A percentile compares a stretch with the other conserved stretches of the same genome.
Conservation (phyloP, 2,797 vertebrate species). For the Protonibea diacanthus region DNA sequence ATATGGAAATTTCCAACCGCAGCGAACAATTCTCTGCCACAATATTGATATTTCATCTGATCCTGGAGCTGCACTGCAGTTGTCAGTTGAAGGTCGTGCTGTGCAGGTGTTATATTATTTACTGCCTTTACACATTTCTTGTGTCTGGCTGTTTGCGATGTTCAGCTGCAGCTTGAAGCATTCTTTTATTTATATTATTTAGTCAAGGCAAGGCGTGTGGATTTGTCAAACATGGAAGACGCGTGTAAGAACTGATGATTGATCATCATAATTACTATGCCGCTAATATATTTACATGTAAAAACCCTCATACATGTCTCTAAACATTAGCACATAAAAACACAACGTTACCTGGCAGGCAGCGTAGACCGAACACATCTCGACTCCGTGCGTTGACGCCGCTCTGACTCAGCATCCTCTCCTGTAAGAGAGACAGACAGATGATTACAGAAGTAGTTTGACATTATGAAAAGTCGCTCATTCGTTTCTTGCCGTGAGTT, state of each 20-base stretch:
- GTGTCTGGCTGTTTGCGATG: not conserved
- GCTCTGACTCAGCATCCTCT: constrained; percentile 86
- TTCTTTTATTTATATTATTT: not conserved
- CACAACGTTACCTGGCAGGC: constrained; percentile 83
- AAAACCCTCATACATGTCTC: not conserved
- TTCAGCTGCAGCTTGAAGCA: not conserved
- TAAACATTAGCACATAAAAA: not conserved
- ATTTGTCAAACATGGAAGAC: not conserved
- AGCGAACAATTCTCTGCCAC: not conserved
- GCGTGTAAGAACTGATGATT: not conserved
- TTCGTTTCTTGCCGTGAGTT: not conserved
- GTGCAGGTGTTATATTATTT: constrained; percentile 10
- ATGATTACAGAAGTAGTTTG: not conserved
- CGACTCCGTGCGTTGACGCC: constrained; percentile 77
- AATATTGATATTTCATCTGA: not conserved
- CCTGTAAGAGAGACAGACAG: constrained; percentile 70
- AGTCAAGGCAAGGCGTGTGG: not conserved
- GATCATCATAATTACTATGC: not conserved
- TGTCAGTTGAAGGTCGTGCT: not conserved
- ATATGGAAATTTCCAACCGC: constrained; percentile 22
- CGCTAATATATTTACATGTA: not conserved
- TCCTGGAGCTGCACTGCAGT: not conserved
- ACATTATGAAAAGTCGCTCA: not conserved
- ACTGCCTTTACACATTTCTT: not conserved
- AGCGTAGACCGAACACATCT: constrained; percentile 85